A percentile compares a stretch with the other conserved stretches of the same genome.
Conservation (phyloP, 2,113 vertebrate species). For the Phaethon lepturus region DNA sequence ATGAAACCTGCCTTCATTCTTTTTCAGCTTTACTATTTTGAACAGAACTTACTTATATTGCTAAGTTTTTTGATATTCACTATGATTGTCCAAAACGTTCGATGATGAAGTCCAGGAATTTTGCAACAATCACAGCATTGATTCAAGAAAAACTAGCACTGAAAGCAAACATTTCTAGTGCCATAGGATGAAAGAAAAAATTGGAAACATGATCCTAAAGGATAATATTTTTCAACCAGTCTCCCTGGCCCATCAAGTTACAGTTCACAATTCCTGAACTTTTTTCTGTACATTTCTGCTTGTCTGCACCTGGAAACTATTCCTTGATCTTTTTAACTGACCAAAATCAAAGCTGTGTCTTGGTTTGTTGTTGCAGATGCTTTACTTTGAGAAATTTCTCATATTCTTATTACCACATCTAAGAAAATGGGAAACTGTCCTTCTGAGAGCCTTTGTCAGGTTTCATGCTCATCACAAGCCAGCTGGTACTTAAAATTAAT, state of each 20-base stretch:
- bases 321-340: not conserved
- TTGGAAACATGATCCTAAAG: not conserved
- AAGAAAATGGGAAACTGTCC: not conserved
- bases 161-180: not conserved
- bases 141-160: not conserved
- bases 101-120: not conserved
- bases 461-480: conserved; percentile 60
- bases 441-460: conserved; percentile 50
- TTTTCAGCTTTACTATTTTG: not conserved
- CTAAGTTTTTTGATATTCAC: not conserved
- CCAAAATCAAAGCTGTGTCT: not conserved
- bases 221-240: not conserved
- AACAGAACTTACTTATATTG: not conserved
- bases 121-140: not conserved
- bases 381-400: not conserved
- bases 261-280: not conserved
- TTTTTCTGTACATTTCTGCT: not conserved
- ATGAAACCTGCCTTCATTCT: not conserved
- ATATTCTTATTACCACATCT: not conserved
- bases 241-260: not conserved
- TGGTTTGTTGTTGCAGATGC: not conserved
- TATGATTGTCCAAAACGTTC: not conserved
- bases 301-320: not conserved
- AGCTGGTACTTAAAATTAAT: conserved; percentile 75
- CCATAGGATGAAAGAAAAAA: not conserved